Conservation (phyloP, 2,888 invertebrate species). For the Clivina fossor region DNA sequence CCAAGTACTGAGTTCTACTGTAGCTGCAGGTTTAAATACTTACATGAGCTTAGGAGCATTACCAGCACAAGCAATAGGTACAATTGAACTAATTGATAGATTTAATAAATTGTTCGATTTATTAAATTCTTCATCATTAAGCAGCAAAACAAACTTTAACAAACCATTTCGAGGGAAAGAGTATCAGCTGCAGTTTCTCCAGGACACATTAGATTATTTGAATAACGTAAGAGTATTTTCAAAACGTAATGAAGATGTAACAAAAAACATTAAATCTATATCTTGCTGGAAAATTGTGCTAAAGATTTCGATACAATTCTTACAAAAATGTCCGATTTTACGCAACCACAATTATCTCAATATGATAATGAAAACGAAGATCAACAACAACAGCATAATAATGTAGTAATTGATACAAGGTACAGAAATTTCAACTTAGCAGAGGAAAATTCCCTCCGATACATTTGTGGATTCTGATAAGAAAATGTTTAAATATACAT, state of each 20-base stretch:
- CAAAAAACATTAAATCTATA: conserved; percentile 4
- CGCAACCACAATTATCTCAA: too few relatives aligned
- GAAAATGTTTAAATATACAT: conserved; percentile 1
- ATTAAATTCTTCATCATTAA: conserved; percentile 37
- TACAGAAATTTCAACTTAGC: neutral
- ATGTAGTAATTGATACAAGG: neutral
- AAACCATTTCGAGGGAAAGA: conserved; percentile 1
- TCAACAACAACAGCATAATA: neutral
- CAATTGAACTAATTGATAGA: conserved; percentile 36
- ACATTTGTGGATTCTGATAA: neutral
- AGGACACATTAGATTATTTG: neutral
- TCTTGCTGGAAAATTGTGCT: conserved; percentile 3
- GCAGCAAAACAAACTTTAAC: neutral
- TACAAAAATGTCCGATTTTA: conserved; percentile 4
- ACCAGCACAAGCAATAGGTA: conserved; percentile 31
- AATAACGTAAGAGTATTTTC: neutral
- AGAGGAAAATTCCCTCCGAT: neutral
- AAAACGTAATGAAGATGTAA: neutral
- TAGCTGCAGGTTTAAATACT: conserved; percentile 38
- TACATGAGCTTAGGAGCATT: conserved; percentile 36
- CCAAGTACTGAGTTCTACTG: conserved; percentile 39
- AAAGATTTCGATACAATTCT: conserved; percentile 4
- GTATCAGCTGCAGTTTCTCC: neutral
- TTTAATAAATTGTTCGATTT: conserved; percentile 42
- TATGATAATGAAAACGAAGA: neutral